Percentiles rank a stretch among this genome's conserved stretches.
Conservation (phyloP, 2,113 vertebrate genomes). For the Psettodes erumei region DNA sequence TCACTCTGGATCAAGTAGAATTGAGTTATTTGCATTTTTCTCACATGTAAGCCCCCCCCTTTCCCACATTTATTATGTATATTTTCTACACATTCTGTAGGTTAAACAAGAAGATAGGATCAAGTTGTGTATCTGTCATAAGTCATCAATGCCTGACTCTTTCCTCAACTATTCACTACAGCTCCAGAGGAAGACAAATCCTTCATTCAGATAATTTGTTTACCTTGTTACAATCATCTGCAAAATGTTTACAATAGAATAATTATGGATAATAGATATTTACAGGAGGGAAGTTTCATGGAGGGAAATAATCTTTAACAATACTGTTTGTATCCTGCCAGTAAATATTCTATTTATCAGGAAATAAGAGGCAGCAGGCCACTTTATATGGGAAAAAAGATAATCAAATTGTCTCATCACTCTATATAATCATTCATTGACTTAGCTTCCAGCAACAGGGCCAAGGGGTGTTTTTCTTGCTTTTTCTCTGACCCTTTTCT, state of each 20-base stretch:
- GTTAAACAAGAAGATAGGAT: background rate
- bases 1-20: background rate
- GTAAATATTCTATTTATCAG: background rate
- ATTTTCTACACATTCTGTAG: background rate
- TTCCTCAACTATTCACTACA: background rate
- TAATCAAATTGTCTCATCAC: constrained; percentile 5
- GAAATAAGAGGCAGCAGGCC: constrained; percentile 2
- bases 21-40: background rate
- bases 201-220: background rate
- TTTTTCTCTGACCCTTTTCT: constrained; percentile 1
- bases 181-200: background rate
- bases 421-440: constrained; percentile 38
- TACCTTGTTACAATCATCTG: background rate
- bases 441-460: background rate
- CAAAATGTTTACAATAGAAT: background rate
- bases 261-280: background rate
- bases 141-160: background rate
- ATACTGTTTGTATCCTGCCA: background rate
- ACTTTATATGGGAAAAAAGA: background rate
- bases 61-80: too few species aligned
- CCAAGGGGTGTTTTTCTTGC: background rate
- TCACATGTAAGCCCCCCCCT: background rate
- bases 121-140: background rate
- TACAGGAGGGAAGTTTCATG: background rate
- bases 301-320: background rate